Conservation (phyloP, 2,888 invertebrate genomes). For the Acrobeloides nanus region DNA sequence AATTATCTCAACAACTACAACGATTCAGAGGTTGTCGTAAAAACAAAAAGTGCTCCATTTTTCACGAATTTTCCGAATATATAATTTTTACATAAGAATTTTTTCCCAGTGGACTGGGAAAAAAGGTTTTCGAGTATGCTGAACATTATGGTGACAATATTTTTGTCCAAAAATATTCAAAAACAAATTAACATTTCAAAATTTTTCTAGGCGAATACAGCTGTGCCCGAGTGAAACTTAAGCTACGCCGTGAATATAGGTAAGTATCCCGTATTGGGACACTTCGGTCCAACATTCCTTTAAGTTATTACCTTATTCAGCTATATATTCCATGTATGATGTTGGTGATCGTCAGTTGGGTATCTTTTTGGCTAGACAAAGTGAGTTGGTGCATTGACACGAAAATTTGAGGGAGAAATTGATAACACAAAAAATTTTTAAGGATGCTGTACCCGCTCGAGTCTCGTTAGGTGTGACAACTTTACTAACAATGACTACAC, state of each 20-base stretch:
- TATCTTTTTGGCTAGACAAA: conserved; percentile 52
- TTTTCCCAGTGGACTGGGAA: too few relatives aligned
- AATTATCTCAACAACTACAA: too few relatives aligned
- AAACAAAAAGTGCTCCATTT: too few relatives aligned
- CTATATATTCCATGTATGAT: conserved; percentile 95
- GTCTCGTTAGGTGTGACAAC: conserved; percentile 52
- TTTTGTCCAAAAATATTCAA: too few relatives aligned
- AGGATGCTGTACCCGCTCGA: conserved; percentile 53
- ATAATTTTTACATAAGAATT: too few relatives aligned
- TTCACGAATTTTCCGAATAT: too few relatives aligned
- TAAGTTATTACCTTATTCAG: conserved; percentile 61
- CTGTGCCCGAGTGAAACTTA: conserved; percentile 47
- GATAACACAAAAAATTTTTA: conserved; percentile 4
- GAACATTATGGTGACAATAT: too few relatives aligned
- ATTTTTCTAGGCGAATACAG: conserved; percentile 50
- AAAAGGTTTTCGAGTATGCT: too few relatives aligned
- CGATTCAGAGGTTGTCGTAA: too few relatives aligned
- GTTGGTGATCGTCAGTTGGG: conserved; percentile 67
- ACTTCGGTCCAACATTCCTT: conserved; percentile 15
- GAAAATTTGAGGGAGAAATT: background rate
- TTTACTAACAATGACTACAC: conserved; percentile 49
- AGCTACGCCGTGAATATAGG: conserved; percentile 50
- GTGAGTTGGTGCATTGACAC: conserved; percentile 10
- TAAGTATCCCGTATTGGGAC: conserved; percentile 5
- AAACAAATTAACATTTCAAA: background rate